Conservation (phyloP, 2,797 vertebrate species). For the Silurus aristotelis region DNA sequence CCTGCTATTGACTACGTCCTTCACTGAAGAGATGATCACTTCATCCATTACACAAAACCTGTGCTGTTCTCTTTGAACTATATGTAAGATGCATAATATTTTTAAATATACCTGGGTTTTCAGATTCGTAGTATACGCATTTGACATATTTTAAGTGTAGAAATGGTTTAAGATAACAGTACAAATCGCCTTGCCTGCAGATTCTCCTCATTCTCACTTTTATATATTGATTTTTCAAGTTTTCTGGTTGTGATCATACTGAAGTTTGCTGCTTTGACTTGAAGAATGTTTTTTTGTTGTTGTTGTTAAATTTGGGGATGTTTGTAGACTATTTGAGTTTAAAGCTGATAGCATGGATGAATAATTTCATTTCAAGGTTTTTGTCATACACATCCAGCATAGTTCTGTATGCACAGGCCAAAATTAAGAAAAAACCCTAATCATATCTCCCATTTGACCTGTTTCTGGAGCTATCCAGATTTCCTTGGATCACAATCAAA, state of each 20-base stretch:
- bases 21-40: constrained; percentile 45
- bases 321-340: constrained; percentile 40
- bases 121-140: constrained; percentile 13
- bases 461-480: background rate
- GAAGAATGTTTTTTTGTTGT: constrained; percentile 9
- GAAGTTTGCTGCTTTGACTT: constrained; percentile 45
- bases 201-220: constrained; percentile 70
- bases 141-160: constrained; percentile 46
- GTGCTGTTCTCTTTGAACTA: constrained; percentile 79
- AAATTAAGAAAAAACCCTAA: background rate
- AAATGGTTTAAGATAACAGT: constrained; percentile 76
- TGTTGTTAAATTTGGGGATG: constrained; percentile 31
- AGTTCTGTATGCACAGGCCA: constrained; percentile 23
- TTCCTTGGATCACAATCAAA: constrained; percentile 3
- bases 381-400: constrained; percentile 45
- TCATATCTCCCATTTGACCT: background rate
- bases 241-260: constrained; percentile 43
- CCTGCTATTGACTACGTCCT: constrained; percentile 53
- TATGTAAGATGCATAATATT: constrained; percentile 34
- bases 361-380: constrained; percentile 27
- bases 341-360: constrained; percentile 30
- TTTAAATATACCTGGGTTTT: constrained; percentile 2
- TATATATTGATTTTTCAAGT: constrained; percentile 53
- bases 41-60: constrained; percentile 56
- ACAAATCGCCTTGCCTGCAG: constrained; percentile 71